Evolutionary conservation across 2,888 invertebrate species (phyloP).

Genomic region (Torymus aiolomorphi): DNA sequence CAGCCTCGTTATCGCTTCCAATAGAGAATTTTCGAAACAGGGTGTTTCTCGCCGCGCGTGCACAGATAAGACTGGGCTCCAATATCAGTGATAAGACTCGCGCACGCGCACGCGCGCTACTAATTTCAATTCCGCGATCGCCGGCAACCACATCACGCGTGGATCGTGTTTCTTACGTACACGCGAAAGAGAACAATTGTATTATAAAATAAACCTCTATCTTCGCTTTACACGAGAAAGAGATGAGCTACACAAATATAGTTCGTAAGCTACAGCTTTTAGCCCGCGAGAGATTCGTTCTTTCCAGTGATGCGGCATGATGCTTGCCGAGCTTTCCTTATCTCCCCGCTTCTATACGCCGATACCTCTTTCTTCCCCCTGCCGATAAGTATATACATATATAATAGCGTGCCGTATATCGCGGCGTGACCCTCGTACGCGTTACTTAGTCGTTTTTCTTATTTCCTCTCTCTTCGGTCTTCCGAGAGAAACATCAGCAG

Average conservation of each 20-base stretch:
- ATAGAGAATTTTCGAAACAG: slow-evolving; percentile 11
- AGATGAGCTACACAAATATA: background rate
- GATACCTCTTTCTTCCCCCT: background rate
- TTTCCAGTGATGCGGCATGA: no score
- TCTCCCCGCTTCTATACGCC: slow-evolving; percentile 22
- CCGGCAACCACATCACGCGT: background rate
- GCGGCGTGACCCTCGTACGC: background rate
- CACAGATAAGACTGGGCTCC: slow-evolving; percentile 16
- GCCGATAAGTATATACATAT: slow-evolving; percentile 17
- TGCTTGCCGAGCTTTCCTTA: slow-evolving; percentile 12
- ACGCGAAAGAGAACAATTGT: slow-evolving; percentile 23
- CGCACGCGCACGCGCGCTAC: no score
- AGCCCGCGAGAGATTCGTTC: background rate
- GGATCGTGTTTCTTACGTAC: background rate
- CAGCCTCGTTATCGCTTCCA: background rate
- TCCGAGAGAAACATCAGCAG: background rate
- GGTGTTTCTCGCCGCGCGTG: background rate
- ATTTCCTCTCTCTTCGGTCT: background rate
- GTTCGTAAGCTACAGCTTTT: slow-evolving; percentile 2
- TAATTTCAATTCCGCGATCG: slow-evolving; percentile 4
- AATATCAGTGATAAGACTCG: slow-evolving; percentile 16
- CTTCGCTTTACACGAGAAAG: no score
- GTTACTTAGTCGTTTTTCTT: slow-evolving; percentile 24
- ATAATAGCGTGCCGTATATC: background rate
- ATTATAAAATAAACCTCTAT: slow-evolving; percentile 2